phyloP scores from a whole-genome alignment of 2,888 invertebrate genomes.

The Lottia scabra region DNA sequence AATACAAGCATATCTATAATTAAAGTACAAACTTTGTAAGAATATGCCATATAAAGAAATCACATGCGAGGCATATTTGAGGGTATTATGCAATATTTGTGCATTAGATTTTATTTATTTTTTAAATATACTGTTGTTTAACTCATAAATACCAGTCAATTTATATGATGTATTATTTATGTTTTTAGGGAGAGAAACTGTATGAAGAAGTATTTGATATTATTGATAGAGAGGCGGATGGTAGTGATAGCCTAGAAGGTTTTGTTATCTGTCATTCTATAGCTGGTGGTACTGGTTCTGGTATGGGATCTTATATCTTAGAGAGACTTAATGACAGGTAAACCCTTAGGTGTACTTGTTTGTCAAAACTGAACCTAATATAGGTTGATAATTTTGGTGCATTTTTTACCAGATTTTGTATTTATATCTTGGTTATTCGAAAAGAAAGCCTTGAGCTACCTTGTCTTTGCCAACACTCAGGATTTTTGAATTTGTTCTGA shows the following conservation, averaged over 20 bases:
- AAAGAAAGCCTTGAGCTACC: no score
- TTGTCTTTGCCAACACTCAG: no score
- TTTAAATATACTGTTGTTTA: no score
- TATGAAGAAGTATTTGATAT: conserved; percentile 98
- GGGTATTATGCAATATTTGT: no score
- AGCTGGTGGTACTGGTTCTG: conserved; percentile 98
- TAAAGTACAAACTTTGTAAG: no score
- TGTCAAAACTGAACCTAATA: neutral
- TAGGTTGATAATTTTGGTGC: neutral
- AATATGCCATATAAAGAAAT: no score
- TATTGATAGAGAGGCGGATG: conserved; percentile 97
- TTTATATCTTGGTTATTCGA: no score
- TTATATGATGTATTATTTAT: neutral
- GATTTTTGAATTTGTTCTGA: no score
- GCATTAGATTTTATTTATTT: no score
- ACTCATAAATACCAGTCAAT: neutral
- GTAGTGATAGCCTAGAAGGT: conserved; percentile 98
- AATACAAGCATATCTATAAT: no score
- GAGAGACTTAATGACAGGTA: conserved; percentile 71
- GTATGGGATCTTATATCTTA: conserved; percentile 89
- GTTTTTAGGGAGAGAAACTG: conserved; percentile 84
- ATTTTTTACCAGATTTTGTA: neutral
- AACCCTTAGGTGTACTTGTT: neutral
- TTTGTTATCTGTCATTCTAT: conserved; percentile 99
- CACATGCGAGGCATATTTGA: no score